A percentile compares a stretch with the other conserved stretches of the same genome.
Conservation (phyloP, 2,113 vertebrate genomes). For the Chloropsis cyanopogon region DNA sequence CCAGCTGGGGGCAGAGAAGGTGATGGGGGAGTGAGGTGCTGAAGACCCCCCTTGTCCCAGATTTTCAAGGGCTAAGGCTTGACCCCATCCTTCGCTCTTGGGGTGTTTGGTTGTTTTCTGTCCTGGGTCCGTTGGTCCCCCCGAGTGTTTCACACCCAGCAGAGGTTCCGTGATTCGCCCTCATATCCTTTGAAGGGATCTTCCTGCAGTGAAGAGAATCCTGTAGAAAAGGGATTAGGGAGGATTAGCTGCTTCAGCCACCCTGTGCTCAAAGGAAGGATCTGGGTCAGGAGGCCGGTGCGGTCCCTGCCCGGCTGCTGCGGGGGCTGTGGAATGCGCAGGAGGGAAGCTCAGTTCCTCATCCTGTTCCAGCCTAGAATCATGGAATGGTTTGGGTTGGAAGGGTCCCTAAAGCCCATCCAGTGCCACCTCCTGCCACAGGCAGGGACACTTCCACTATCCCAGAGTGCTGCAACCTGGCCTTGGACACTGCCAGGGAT, state of each 20-base stretch:
- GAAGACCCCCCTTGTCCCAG: not conserved
- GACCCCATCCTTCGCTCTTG: fast-evolving
- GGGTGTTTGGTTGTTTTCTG: not conserved
- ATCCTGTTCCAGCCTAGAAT: not conserved
- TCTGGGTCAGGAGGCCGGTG: conserved; percentile 18
- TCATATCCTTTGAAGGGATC: not conserved
- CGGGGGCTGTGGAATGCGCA: not conserved
- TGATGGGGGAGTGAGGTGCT: not conserved
- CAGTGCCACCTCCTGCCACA: not conserved
- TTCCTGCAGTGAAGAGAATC: not conserved
- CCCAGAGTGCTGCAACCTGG: not conserved
- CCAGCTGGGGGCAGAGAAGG: not conserved
- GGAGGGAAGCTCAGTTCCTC: not conserved
- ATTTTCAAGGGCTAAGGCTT: not conserved
- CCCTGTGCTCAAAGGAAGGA: not conserved
- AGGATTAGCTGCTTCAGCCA: conserved; percentile 7
- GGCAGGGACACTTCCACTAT: not conserved
- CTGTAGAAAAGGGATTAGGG: not conserved
- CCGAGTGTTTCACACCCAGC: not conserved
- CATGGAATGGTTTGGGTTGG: not conserved
- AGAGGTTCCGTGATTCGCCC: not conserved
- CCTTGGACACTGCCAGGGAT: not conserved
- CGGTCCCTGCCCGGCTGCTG: fast-evolving
- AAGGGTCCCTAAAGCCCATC: not conserved
- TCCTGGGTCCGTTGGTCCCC: fast-evolving